Evolutionary conservation across 2,888 invertebrate genomes (phyloP).

Genomic region (Athripsodes cinereus): DNA sequence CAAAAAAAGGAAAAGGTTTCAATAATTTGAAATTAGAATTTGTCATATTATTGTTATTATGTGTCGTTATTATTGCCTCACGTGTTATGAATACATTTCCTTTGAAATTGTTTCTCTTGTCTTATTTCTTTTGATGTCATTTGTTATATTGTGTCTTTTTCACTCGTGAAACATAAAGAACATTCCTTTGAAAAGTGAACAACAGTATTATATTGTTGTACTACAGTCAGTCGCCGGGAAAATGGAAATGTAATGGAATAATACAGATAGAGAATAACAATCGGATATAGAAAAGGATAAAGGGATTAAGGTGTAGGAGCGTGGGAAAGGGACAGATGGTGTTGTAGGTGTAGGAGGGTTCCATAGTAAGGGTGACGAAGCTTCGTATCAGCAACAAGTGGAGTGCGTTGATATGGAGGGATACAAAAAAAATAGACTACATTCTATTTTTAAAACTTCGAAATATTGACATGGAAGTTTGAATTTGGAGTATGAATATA

Average conservation of each 20-base stretch:
- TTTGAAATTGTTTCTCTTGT: too few species aligned
- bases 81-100: too few species aligned
- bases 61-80: too few species aligned
- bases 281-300: not conserved
- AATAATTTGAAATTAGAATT: too few species aligned
- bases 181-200: not conserved
- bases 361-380: not conserved
- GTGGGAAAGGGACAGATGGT: not conserved
- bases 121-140: not conserved
- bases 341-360: not conserved
- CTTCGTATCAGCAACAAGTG: not conserved
- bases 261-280: not conserved
- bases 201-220: too few species aligned
- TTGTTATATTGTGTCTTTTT: not conserved
- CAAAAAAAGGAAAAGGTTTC: too few species aligned
- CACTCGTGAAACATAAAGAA: not conserved
- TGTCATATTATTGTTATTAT: too few species aligned
- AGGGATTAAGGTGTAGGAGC: not conserved
- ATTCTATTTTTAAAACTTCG: too few species aligned
- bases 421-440: too few species aligned
- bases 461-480: too few species aligned
- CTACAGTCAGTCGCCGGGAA: not conserved
- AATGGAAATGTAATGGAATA: not conserved
- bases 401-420: not conserved
- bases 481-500: too few species aligned